phyloP scores from a whole-genome alignment of 2,888 invertebrate genomes.

The Tetragonisca angustula region DNA sequence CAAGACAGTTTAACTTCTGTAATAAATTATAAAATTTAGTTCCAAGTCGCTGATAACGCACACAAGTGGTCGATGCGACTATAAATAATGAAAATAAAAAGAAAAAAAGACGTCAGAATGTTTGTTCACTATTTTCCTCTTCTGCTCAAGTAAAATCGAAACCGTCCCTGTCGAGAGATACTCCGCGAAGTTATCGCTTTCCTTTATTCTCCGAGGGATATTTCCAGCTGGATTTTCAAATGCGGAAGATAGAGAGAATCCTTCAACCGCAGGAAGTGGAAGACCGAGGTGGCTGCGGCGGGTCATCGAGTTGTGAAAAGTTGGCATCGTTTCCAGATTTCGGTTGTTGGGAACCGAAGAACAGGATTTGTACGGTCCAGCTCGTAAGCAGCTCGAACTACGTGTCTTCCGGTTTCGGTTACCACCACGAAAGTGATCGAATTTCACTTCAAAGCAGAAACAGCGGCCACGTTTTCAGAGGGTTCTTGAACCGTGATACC shows the following conservation, averaged over 20 bases:
- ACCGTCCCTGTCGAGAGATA: not conserved
- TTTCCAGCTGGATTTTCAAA: not conserved
- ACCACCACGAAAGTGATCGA: constrained; percentile 72
- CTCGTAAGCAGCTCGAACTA: constrained; percentile 77
- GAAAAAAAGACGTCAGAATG: not conserved
- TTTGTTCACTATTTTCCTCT: not conserved
- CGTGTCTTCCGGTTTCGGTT: constrained; percentile 76
- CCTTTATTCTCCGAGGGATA: not conserved
- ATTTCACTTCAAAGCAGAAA: constrained; percentile 58
- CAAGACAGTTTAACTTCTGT: no score
- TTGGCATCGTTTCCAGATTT: constrained; percentile 79
- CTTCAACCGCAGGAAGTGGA: not conserved
- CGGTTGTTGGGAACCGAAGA: constrained; percentile 67
- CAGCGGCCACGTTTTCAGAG: not conserved
- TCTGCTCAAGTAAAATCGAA: no score
- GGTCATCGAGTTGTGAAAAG: constrained; percentile 64
- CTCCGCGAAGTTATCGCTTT: not conserved
- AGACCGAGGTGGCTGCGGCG: not conserved
- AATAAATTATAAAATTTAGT: no score
- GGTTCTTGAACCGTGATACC: not conserved
- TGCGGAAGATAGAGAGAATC: not conserved
- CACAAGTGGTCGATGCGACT: no score
- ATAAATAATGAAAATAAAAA: no score
- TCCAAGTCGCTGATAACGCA: no score
- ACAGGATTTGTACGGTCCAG: constrained; percentile 58